Evolutionary conservation across 1,140 invertebrate species (phyloP).

Genomic region (Brachionus sp.): DNA sequence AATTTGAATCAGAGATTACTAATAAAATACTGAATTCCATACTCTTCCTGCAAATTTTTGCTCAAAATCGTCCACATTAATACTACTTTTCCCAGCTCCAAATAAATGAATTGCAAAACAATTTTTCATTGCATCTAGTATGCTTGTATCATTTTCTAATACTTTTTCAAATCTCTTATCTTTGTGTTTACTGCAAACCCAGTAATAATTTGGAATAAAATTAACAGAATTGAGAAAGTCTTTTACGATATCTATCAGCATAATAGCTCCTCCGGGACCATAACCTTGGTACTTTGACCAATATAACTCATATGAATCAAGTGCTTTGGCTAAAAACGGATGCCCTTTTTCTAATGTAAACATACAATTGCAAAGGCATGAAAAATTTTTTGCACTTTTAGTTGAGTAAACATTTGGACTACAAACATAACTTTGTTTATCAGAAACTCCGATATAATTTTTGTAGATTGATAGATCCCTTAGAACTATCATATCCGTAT

Average conservation of each 20-base stretch:
- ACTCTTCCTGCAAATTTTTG: not conserved
- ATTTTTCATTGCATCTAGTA: not conserved
- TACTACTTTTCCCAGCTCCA: not conserved
- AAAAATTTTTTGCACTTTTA: not conserved
- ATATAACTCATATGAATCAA: not conserved
- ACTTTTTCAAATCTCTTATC: not conserved
- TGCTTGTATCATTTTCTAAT: not conserved
- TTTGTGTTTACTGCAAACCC: not conserved
- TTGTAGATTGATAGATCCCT: not conserved
- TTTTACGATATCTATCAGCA: not conserved
- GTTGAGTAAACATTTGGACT: not conserved
- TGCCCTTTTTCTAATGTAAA: not conserved
- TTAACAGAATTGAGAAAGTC: not conserved
- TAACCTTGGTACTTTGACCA: not conserved
- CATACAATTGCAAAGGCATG: not conserved
- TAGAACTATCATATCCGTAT: not conserved
- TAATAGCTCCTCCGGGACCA: not conserved
- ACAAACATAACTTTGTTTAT: conserved; percentile 16
- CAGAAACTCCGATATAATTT: not conserved
- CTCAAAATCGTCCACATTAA: not conserved
- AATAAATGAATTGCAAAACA: not conserved
- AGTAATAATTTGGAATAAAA: not conserved
- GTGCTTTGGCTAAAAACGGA: not conserved
- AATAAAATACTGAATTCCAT: not conserved
- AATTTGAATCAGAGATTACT: not conserved